Evolutionary conservation across 2,113 vertebrate genomes (phyloP).

Genomic region (Marmota monax): DNA sequence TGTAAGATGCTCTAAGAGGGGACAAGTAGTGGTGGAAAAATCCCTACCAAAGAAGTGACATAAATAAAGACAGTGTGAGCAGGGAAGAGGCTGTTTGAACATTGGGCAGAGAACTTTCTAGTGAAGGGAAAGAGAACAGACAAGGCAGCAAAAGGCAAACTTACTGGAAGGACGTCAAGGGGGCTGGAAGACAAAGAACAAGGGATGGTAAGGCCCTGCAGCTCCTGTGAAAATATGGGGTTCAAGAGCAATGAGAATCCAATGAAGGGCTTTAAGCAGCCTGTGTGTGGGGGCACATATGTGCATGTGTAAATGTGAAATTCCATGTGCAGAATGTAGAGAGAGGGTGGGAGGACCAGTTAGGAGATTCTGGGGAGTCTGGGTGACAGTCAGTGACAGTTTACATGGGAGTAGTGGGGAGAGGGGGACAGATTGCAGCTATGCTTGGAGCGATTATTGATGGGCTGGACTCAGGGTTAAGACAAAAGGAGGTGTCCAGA

Average conservation of each 20-base stretch:
- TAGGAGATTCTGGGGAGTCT: neutral
- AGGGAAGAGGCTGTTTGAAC: no score
- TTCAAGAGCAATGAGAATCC: neutral
- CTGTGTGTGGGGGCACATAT: rapidly evolving
- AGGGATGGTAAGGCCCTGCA: neutral
- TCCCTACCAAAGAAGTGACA: no score
- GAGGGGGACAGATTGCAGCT: no score
- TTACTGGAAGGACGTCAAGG: no score
- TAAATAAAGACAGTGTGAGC: no score
- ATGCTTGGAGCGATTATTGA: no score
- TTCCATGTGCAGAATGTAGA: neutral
- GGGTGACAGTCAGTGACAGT: neutral
- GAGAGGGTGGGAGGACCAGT: neutral
- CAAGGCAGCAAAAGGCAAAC: neutral
- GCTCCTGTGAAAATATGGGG: neutral
- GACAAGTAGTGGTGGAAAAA: no score
- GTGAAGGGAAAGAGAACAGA: no score
- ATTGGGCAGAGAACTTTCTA: neutral
- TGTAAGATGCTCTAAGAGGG: no score
- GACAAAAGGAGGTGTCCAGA: no score
- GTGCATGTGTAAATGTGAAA: neutral
- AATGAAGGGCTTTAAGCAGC: rapidly evolving
- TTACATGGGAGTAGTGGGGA: no score
- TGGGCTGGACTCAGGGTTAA: no score
- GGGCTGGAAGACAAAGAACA: neutral